These are phyloP conservation scores for Pseudococcus longispinus DNA, from an alignment of 2,888 invertebrate species.

Conservation along the genomic window DNA sequence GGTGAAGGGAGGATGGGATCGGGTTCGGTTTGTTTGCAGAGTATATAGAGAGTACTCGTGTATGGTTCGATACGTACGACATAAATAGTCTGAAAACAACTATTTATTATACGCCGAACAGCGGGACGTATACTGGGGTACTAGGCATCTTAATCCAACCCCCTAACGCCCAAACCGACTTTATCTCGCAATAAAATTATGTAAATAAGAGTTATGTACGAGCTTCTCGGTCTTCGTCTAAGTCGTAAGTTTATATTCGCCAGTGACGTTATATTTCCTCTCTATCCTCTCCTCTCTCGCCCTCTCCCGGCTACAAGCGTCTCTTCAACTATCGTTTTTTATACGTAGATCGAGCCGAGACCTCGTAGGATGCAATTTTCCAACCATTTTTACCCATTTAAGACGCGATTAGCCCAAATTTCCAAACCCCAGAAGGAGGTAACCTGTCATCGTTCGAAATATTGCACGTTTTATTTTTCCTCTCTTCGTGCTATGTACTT, in stretches of 20 bases:
- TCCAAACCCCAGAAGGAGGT: neutral
- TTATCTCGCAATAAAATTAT: constrained; percentile 56
- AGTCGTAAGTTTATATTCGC: constrained; percentile 55
- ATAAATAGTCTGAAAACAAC: constrained; percentile 56
- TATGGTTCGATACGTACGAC: neutral
- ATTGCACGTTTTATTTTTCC: neutral
- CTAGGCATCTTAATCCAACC: constrained; percentile 50
- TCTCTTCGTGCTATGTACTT: neutral
- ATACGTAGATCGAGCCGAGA: neutral
- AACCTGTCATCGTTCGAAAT: neutral
- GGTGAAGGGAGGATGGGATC: neutral
- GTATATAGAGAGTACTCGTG: neutral
- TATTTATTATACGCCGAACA: constrained; percentile 50
- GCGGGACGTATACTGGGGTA: constrained; percentile 39
- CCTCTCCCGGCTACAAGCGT: no score
- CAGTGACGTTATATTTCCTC: constrained; percentile 34
- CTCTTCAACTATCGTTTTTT: no score
- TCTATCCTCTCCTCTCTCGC: neutral
- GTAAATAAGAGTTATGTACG: constrained; percentile 55
- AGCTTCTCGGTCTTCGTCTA: constrained; percentile 30
- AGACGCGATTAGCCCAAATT: neutral
- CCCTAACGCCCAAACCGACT: constrained; percentile 55
- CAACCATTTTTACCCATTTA: neutral
- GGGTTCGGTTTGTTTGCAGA: neutral
- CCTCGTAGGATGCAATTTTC: neutral